A percentile compares a stretch with the other conserved stretches of the same genome.
These are phyloP conservation scores for Oreortyx pictus DNA, from an alignment of 2,797 vertebrate genomes.

Conservation along the genomic window DNA sequence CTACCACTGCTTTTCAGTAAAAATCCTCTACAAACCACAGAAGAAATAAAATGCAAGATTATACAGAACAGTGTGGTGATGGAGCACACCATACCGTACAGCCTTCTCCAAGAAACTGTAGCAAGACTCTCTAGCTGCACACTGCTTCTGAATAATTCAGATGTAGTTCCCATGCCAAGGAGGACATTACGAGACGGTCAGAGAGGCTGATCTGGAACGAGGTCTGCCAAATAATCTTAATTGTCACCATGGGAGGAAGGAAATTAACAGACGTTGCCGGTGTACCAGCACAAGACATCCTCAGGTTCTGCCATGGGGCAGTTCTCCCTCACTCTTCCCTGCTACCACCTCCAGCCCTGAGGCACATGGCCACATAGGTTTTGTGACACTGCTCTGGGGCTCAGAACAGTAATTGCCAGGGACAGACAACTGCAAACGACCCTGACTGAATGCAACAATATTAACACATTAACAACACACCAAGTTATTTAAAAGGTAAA, in stretches of 20 bases:
- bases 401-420: neutral
- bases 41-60: neutral
- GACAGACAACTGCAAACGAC: neutral
- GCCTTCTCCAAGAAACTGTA: neutral
- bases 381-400: neutral
- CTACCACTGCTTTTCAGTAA: neutral
- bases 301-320: neutral
- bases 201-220: neutral
- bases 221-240: conserved; percentile 33
- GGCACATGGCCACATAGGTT: neutral
- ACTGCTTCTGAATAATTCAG: conserved; percentile 13
- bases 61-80: neutral
- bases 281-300: neutral
- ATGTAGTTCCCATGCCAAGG: neutral
- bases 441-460: neutral
- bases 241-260: neutral
- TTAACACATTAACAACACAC: neutral
- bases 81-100: neutral
- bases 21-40: neutral
- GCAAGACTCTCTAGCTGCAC: neutral
- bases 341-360: fast-evolving
- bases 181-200: neutral
- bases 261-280: conserved; percentile 32
- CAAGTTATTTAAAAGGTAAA: neutral
- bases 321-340: neutral